Evolutionary conservation across 2,797 vertebrate genomes (phyloP).

Genomic region (Pangasius krempfi): DNA sequence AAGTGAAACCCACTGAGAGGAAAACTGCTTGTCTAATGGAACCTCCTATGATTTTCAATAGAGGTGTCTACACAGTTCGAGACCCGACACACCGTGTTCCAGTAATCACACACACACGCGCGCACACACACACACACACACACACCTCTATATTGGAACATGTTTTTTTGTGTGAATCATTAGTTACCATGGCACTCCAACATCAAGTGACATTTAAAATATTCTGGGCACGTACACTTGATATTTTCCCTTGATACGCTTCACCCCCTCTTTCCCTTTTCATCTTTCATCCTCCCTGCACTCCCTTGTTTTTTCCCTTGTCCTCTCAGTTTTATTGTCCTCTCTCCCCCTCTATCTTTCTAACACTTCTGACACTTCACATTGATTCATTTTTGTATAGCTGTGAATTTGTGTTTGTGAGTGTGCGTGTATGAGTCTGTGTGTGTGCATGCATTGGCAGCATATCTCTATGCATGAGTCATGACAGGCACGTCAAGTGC

Average conservation of each 20-base stretch:
- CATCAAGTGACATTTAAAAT: constrained; percentile 60
- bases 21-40: constrained; percentile 45
- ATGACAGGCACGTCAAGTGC: constrained; percentile 44
- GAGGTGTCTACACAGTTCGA: constrained; percentile 44
- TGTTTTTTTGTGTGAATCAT: constrained; percentile 62
- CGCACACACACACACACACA: constrained; percentile 42
- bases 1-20: constrained; percentile 33
- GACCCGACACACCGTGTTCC: constrained; percentile 44
- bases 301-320: constrained; percentile 26
- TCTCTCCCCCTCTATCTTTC: constrained; percentile 20
- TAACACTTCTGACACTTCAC: constrained; percentile 37
- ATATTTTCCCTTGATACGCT: constrained; percentile 51
- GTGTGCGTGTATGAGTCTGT: constrained; percentile 17
- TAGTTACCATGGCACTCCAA: constrained; percentile 70
- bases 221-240: constrained; percentile 63
- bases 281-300: constrained; percentile 13
- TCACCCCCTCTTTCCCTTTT: constrained; percentile 28
- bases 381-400: constrained; percentile 29
- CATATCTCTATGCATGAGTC: constrained; percentile 42
- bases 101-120: constrained; percentile 28
- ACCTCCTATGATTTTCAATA: constrained; percentile 49
- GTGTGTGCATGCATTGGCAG: constrained; percentile 2
- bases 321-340: constrained; percentile 8
- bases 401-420: constrained; percentile 22
- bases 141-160: constrained; percentile 46